Evolutionary conservation across 2,113 vertebrate species (phyloP), one percentile per base, ranked within the genome.

Genomic region (Malurus cyaneus): DNA sequence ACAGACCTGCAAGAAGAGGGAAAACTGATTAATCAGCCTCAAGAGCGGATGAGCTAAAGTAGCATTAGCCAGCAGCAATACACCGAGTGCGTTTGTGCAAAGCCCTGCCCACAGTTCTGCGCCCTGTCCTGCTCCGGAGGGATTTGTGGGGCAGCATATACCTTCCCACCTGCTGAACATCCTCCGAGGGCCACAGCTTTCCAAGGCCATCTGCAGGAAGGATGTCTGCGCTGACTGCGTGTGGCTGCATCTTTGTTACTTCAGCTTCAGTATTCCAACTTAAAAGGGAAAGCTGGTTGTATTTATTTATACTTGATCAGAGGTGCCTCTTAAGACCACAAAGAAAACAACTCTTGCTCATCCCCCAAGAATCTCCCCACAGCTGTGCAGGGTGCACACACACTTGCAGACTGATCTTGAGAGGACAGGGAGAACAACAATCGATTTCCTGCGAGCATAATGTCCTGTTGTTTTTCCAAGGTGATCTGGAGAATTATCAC

Each of bases 401-500:
- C 2, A 1, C 60, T 84, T 50, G 54, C 32, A 69, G 46, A 50
- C 67, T 21, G 14, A 47, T 80, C 86, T 82, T 80, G 82, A 91
- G 93, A 88, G 50, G 73, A 74, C 24, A 73, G 28, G 57, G 61
- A 89, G 70, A 92, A 94, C 46, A 93, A 93, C 80, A 94, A 89
- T 17, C 54, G 59, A 69, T 76, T 94, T 95, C 94, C 91, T 92
- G 71, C 74, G 85, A 94, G 59, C 65, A 59, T 56, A 62, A 94
- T 0, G 2, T 91, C 93, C 94, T 95, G 85, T 81, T 91, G 62
- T 93, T 92, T 93, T 86, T 71, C 67, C 20, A 25, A 77, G 81
- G 87, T 89, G 86, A 88, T 64, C 50, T 34, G 50, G 18, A 93
- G 67, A 66, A 64, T 93, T 93, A 96, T 56, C 93, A 95, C 85